Conservation (phyloP, 2,797 vertebrate species). For the Lindbergichthys nudifrons region DNA sequence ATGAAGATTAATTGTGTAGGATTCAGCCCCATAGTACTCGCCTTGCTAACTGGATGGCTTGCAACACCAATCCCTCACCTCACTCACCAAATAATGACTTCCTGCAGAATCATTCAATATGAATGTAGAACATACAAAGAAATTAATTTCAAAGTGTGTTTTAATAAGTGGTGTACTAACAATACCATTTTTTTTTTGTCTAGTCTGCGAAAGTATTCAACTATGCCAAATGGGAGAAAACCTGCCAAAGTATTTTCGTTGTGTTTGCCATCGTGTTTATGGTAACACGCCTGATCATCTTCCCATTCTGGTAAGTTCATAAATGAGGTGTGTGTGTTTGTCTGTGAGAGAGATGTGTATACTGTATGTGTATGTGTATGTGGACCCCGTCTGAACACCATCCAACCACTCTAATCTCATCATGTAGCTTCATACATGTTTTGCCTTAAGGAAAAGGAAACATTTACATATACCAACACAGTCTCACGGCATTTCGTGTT, state of each 20-base stretch:
- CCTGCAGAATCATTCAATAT: no score
- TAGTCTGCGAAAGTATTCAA: conserved; percentile 96
- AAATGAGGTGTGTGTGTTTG: neutral
- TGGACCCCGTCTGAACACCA: no score
- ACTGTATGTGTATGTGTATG: neutral
- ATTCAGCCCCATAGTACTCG: neutral
- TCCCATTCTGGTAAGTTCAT: conserved; percentile 92
- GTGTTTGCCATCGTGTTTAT: conserved; percentile 89
- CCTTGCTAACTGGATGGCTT: neutral
- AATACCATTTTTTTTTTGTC: conserved; percentile 47
- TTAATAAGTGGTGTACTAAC: conserved; percentile 22
- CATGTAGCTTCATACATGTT: no score
- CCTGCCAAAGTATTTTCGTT: conserved; percentile 90
- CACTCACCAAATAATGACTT: neutral
- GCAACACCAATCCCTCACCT: neutral
- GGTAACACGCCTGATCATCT: conserved; percentile 91
- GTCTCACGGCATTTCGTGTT: no score
- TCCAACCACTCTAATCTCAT: no score
- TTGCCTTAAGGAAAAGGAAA: no score
- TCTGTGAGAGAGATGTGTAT: neutral
- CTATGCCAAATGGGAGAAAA: conserved; percentile 91
- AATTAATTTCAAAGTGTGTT: neutral
- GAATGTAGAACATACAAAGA: neutral
- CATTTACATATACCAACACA: no score
- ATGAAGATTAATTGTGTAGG: neutral